phyloP scores from a whole-genome alignment of 2,888 invertebrate species.

The Sepioteuthis lessoniana region DNA sequence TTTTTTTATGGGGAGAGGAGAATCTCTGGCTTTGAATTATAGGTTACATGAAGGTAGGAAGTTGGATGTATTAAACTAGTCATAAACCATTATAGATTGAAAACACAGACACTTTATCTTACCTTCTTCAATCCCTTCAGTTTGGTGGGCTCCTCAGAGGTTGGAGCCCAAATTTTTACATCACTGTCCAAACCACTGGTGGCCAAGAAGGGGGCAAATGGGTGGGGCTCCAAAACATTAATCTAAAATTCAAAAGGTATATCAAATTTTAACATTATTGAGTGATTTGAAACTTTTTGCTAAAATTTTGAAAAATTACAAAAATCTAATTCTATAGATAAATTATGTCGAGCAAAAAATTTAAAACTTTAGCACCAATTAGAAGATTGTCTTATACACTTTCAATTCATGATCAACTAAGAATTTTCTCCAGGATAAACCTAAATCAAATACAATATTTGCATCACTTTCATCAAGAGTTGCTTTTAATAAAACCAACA shows the following conservation, averaged over 20 bases:
- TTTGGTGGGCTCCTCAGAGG: slow-evolving; percentile 75
- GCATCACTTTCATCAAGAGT: no score
- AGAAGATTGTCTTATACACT: no score
- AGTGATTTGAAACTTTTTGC: no score
- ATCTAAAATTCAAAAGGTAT: slow-evolving; percentile 79
- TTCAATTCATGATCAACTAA: no score
- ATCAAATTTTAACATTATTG: neutral
- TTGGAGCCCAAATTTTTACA: slow-evolving; percentile 93
- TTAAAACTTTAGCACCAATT: no score
- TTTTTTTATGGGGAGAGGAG: no score
- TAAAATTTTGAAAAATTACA: no score
- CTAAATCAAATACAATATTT: no score
- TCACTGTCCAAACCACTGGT: slow-evolving; percentile 93
- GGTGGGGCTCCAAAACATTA: slow-evolving; percentile 94
- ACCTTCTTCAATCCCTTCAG: slow-evolving; percentile 77
- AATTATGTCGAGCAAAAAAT: no score
- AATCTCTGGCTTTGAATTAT: neutral
- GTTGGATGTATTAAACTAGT: neutral
- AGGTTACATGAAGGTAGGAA: neutral
- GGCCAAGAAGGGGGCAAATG: slow-evolving; percentile 88
- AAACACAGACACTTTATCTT: neutral
- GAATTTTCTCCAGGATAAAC: no score
- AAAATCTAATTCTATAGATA: no score
- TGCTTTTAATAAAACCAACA: no score
- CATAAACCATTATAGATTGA: neutral